A percentile compares a stretch with the other conserved stretches of the same genome.
Evolutionary conservation across 2,888 invertebrate species (phyloP).

Genomic region (Ptychoptera contaminata): DNA sequence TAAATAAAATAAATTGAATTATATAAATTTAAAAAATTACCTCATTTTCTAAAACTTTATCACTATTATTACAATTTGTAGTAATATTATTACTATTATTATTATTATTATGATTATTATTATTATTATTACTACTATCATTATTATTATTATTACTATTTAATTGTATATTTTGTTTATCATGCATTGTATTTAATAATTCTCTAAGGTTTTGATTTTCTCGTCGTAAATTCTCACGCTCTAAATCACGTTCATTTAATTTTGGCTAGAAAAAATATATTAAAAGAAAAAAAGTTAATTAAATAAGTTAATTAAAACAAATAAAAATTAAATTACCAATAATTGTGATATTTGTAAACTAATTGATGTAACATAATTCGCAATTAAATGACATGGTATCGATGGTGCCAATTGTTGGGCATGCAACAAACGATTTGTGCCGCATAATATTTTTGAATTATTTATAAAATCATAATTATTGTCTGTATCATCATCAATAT

Average conservation of each 20-base stretch:
- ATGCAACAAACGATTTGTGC: slow-evolving; percentile 31
- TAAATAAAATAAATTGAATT: no score
- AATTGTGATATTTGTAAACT: slow-evolving; percentile 51
- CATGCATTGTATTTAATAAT: slow-evolving; percentile 47
- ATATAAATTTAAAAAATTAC: no score
- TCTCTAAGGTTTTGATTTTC: slow-evolving; percentile 58
- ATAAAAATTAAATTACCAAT: slow-evolving; percentile 36
- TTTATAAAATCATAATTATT: slow-evolving; percentile 2
- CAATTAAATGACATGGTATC: slow-evolving; percentile 42
- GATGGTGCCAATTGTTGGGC: slow-evolving; percentile 35
- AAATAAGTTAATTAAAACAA: not conserved
- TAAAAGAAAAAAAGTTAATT: slow-evolving; percentile 3
- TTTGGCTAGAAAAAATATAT: slow-evolving; percentile 38
- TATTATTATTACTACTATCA: no score
- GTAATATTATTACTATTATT: no score
- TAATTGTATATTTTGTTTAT: slow-evolving; percentile 7
- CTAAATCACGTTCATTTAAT: slow-evolving; percentile 58
- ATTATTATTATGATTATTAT: no score
- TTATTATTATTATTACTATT: no score
- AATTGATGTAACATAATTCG: slow-evolving; percentile 45
- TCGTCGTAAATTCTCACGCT: slow-evolving; percentile 52
- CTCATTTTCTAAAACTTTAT: no score
- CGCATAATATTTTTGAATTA: slow-evolving; percentile 16
- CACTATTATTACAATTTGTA: no score
- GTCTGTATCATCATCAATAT: not conserved